A percentile compares a stretch with the other conserved stretches of the same genome.
These are phyloP conservation scores for Herminia tarsipennalis DNA, from an alignment of 2,888 invertebrate genomes.

Conservation along the genomic window DNA sequence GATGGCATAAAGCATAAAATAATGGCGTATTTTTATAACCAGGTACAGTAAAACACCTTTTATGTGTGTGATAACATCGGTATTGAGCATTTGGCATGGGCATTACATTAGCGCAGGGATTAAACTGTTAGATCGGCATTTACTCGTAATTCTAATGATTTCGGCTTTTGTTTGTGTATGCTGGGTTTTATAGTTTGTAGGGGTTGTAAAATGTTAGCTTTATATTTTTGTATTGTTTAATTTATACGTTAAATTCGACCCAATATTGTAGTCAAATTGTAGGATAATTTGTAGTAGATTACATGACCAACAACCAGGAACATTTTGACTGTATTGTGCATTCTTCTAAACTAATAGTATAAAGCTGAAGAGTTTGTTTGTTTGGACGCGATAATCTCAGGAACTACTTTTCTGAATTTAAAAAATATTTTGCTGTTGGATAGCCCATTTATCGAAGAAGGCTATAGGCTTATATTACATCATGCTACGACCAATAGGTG, in stretches of 20 bases:
- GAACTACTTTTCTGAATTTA: no score
- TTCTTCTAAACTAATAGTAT: no score
- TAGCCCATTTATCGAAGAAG: no score
- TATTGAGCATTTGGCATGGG: conserved; percentile 55
- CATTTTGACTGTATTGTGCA: no score
- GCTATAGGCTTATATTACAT: no score
- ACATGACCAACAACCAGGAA: no score
- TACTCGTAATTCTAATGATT: conserved; percentile 13
- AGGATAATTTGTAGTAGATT: no score
- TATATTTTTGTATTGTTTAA: background rate
- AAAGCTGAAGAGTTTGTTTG: no score
- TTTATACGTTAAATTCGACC: background rate
- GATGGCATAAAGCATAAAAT: conserved; percentile 77
- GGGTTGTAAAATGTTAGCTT: background rate
- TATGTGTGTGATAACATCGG: conserved; percentile 70
- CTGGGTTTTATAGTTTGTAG: conserved; percentile 8
- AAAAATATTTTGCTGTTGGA: no score
- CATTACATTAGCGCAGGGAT: conserved; percentile 46
- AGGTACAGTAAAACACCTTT: conserved; percentile 80
- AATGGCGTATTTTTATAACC: conserved; percentile 79
- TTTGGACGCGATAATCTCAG: no score
- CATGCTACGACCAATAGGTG: no score
- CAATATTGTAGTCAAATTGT: no score
- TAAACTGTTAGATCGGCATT: conserved; percentile 17
- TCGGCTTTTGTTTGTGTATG: conserved; percentile 1